These are phyloP conservation scores for Tachina grossa DNA, from an alignment of 2,888 invertebrate species.

Conservation along the genomic window DNA sequence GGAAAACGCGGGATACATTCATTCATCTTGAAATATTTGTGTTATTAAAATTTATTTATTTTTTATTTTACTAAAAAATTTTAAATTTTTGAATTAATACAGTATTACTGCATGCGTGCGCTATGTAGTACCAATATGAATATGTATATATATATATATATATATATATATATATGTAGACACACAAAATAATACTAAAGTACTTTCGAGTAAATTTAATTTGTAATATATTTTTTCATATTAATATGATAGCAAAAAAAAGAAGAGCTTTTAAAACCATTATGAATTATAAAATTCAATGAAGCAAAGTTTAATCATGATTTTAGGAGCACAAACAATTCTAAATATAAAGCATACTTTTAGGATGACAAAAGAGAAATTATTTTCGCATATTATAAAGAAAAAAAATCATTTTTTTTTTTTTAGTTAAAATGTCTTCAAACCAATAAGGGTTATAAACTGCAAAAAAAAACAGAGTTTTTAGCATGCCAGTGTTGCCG, in stretches of 20 bases:
- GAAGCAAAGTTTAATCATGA: constrained; percentile 38
- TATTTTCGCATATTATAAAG: background rate
- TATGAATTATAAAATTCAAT: constrained; percentile 59
- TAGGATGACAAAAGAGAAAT: background rate
- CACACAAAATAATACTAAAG: constrained; percentile 32
- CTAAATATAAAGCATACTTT: constrained; percentile 26
- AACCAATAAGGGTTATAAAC: too few species aligned
- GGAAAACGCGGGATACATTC: too few species aligned
- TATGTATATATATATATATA: too few species aligned
- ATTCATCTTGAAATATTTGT: too few species aligned
- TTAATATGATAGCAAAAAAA: constrained; percentile 5
- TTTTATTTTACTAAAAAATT: too few species aligned
- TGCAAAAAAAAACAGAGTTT: too few species aligned
- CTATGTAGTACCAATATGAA: too few species aligned
- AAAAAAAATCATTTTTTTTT: background rate
- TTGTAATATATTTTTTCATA: constrained; percentile 59
- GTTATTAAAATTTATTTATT: too few species aligned
- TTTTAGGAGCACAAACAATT: background rate
- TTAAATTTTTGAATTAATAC: too few species aligned
- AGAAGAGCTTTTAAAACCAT: constrained; percentile 58
- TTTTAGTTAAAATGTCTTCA: too few species aligned
- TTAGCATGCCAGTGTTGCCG: too few species aligned
- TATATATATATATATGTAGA: background rate
- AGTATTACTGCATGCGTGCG: too few species aligned
- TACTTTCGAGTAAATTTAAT: constrained; percentile 69